Evolutionary conservation across 2,888 invertebrate genomes (phyloP).

Genomic region (Clepsis dumicolana): DNA sequence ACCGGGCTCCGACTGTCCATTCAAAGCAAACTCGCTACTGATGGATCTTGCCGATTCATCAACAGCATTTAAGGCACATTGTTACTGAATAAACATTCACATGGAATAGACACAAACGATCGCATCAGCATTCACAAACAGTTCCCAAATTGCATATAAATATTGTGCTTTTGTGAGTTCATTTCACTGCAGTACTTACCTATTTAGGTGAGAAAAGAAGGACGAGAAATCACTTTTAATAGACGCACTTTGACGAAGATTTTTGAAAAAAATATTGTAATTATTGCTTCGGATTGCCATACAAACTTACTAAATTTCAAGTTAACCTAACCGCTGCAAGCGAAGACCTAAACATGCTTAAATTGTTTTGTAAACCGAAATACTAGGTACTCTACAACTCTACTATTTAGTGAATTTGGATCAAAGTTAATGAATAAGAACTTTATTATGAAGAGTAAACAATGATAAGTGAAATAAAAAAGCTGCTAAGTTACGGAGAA

Average conservation of each 20-base stretch:
- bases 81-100: conserved; percentile 20
- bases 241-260: no score
- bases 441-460: no score
- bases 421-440: no score
- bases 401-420: no score
- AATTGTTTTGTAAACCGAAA: no score
- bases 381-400: no score
- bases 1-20: conserved; percentile 7
- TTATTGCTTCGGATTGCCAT: no score
- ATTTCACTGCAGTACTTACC: neutral
- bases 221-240: no score
- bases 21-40: conserved; percentile 21
- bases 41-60: conserved; percentile 34
- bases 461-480: conserved; percentile 7
- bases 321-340: no score
- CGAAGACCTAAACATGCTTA: no score
- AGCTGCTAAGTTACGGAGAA: neutral
- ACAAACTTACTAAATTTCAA: no score
- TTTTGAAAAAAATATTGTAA: no score
- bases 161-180: neutral
- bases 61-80: conserved; percentile 22
- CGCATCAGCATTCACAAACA: conserved; percentile 14
- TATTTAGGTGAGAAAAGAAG: neutral
- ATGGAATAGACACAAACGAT: conserved; percentile 26
- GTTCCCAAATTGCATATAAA: conserved; percentile 16